Percentiles rank a stretch among this genome's conserved stretches.
These are phyloP conservation scores for Hoplostethus atlanticus DNA, from an alignment of 2,797 vertebrate species.

Conservation along the genomic window DNA sequence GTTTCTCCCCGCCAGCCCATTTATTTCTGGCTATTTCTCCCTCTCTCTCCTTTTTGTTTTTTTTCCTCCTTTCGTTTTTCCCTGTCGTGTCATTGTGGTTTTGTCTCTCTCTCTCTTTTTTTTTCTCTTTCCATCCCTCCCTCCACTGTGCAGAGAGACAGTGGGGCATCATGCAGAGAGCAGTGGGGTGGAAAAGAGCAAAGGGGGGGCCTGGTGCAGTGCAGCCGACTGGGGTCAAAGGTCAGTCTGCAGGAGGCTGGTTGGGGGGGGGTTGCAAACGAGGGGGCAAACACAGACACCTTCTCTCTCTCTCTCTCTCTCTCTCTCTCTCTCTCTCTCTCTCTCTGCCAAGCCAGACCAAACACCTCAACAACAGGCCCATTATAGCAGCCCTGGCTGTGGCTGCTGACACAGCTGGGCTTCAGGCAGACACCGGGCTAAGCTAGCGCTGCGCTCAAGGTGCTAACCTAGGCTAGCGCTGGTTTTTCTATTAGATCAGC, in stretches of 20 bases:
- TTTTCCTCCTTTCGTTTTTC: slow-evolving; percentile 24
- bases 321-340: slow-evolving; percentile 12
- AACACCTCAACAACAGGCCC: slow-evolving; percentile 67
- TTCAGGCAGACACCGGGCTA: slow-evolving; percentile 24
- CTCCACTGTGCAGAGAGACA: slow-evolving; percentile 16
- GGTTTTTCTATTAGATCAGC: too few relatives aligned
- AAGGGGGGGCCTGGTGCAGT: slow-evolving; percentile 40
- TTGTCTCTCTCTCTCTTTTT: slow-evolving; percentile 42
- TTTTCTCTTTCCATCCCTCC: slow-evolving; percentile 23
- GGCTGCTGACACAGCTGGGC: slow-evolving; percentile 70
- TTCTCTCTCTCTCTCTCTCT: slow-evolving; percentile 17
- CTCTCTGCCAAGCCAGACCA: slow-evolving; percentile 40
- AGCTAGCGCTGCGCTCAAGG: slow-evolving; percentile 9
- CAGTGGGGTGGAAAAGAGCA: slow-evolving; percentile 75
- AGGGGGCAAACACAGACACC: slow-evolving; percentile 52
- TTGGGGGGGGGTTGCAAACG: slow-evolving; percentile 26
- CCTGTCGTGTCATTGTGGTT: slow-evolving; percentile 51
- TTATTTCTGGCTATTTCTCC: slow-evolving; percentile 30
- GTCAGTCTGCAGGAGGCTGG: slow-evolving; percentile 70
- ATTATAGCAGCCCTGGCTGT: slow-evolving; percentile 58
- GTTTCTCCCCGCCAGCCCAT: slow-evolving; percentile 14
- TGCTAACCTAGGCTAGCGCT: too few relatives aligned
- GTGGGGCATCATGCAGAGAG: slow-evolving; percentile 54
- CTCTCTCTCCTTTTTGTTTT: slow-evolving; percentile 18
- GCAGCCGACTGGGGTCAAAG: slow-evolving; percentile 70